Evolutionary conservation across 2,888 invertebrate species (phyloP).

Genomic region (Lepidocyrtinus sp.): DNA sequence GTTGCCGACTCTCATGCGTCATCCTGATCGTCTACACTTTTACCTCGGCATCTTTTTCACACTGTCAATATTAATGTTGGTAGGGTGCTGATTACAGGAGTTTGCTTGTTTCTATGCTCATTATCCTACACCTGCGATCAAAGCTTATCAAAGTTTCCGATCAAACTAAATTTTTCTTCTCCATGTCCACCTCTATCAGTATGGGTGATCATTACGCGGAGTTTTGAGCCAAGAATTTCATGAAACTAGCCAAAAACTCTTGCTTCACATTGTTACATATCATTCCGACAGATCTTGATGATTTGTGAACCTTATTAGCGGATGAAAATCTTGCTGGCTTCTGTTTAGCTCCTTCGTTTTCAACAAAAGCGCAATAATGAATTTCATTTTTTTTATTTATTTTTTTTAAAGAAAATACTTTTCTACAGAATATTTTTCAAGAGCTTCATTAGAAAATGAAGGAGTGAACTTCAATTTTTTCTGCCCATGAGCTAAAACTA

Average conservation of each 20-base stretch:
- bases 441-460: background rate
- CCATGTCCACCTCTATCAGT: background rate
- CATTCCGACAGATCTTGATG: conserved; percentile 54
- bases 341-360: conserved; percentile 46
- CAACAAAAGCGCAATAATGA: no score
- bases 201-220: conserved; percentile 7
- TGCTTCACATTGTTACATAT: conserved; percentile 33
- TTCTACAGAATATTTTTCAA: no score
- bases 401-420: no score
- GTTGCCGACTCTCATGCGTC: background rate
- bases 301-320: conserved; percentile 56
- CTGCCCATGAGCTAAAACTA: no score
- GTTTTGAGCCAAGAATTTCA: background rate
- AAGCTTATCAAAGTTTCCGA: conserved; percentile 45
- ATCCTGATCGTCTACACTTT: conserved; percentile 5
- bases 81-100: conserved; percentile 18
- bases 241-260: no score
- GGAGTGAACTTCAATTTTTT: background rate
- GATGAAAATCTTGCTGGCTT: conserved; percentile 52
- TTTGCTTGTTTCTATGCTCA: conserved; percentile 32
- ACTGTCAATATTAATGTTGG: conserved; percentile 52
- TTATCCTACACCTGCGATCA: conserved; percentile 49
- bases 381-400: no score
- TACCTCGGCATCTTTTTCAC: conserved; percentile 40
- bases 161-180: conserved; percentile 27